Conservation (phyloP, 2,888 invertebrate genomes). For the Dilophus febrilis region DNA sequence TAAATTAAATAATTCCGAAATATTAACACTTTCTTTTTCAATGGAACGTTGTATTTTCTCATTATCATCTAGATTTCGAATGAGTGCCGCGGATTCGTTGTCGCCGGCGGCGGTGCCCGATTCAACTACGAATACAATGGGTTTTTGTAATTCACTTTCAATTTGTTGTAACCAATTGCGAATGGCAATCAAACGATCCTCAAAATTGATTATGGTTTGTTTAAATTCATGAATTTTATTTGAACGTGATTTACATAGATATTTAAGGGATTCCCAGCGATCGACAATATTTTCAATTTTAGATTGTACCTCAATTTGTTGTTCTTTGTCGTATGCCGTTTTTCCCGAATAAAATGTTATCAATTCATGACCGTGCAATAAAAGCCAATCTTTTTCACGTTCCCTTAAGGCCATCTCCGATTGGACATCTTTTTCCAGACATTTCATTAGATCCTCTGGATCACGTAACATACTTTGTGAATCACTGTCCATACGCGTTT, state of each 20-base stretch:
- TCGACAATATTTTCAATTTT: conserved; percentile 43
- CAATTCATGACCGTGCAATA: conserved; percentile 46
- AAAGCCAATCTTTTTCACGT: conserved; percentile 62
- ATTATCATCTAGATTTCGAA: conserved; percentile 50
- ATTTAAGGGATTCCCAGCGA: conserved; percentile 49
- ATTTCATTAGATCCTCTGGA: conserved; percentile 54
- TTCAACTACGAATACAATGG: conserved; percentile 38
- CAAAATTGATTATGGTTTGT: conserved; percentile 50
- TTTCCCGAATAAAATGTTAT: conserved; percentile 41
- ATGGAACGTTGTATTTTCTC: conserved; percentile 57
- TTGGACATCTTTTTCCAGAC: conserved; percentile 55
- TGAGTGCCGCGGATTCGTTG: conserved; percentile 44
- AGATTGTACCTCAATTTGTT: conserved; percentile 38
- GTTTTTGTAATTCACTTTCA: conserved; percentile 49
- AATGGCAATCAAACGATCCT: conserved; percentile 53
- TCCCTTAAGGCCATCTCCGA: conserved; percentile 59
- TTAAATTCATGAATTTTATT: conserved; percentile 56
- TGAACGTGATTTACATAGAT: conserved; percentile 45
- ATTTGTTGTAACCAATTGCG: conserved; percentile 53
- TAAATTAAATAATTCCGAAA: conserved; percentile 61
- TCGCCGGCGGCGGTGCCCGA: conserved; percentile 26
- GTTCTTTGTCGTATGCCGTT: conserved; percentile 40
- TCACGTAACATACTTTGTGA: conserved; percentile 38
- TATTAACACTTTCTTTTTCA: conserved; percentile 57
- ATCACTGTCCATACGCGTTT: conserved; percentile 44